Percentiles rank a stretch among this genome's conserved stretches.
Evolutionary conservation across 2,888 invertebrate species (phyloP).

Genomic region (Caradrina kadenii): DNA sequence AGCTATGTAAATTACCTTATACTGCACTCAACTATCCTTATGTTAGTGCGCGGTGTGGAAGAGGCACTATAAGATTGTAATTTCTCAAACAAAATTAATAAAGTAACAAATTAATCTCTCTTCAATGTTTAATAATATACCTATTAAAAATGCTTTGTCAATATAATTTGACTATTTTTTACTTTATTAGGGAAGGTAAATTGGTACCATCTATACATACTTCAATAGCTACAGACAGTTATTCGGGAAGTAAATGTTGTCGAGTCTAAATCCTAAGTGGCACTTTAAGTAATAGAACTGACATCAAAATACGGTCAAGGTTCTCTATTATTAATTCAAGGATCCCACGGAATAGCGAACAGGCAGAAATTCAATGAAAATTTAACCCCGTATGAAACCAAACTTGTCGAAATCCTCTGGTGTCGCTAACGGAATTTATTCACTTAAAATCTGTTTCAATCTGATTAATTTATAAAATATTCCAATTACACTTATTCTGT

Average conservation of each 20-base stretch:
- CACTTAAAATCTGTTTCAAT: conserved; percentile 70
- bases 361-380: conserved; percentile 59
- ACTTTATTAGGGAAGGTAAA: no score
- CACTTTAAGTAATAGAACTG: conserved; percentile 48
- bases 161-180: no score
- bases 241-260: background rate
- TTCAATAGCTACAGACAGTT: background rate
- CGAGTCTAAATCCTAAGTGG: conserved; percentile 12
- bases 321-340: conserved; percentile 56
- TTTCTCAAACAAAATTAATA: background rate
- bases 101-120: no score
- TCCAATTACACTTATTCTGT: conserved; percentile 56
- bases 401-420: conserved; percentile 57
- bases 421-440: conserved; percentile 64
- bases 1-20: conserved; percentile 4
- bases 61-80: conserved; percentile 6
- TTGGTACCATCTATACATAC: no score
- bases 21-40: background rate
- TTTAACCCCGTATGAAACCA: conserved; percentile 59
- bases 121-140: no score
- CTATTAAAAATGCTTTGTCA: no score
- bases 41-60: background rate
- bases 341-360: conserved; percentile 43
- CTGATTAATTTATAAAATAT: conserved; percentile 70
- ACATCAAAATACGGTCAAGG: conserved; percentile 38